Base-by-base conservation (phyloP, 2,797 vertebrate species). In the Anabas testudineus region DNA sequence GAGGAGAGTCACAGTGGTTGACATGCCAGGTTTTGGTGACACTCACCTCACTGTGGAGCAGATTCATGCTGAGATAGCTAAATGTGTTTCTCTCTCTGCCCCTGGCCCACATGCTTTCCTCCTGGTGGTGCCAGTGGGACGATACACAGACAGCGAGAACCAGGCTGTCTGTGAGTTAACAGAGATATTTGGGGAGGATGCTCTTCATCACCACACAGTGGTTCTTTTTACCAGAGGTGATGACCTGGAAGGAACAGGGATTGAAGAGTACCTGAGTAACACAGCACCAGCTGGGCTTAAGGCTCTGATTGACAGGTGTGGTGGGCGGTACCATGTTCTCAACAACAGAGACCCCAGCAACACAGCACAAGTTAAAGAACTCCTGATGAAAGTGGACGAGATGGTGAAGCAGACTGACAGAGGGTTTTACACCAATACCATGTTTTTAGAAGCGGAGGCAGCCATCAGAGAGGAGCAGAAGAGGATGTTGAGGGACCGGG, bases 21-120 rank as follows among this genome's bases (percentile, higher is more conserved):
- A 95, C 74, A 91, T 93, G 91, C 94, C 94, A 0, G 94, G 94
- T 9, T 94, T 95, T 19, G 91, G 92, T 16, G 94, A 95, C 90
- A 94, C 94, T 12, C 85, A 74, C 4, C 80, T 91, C 30, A 81
- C 69, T 5, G 2, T 22, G 18, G 87, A 90, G 54, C 76, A 92
- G 81, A 82, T 90, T 56, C 71, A 88, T 5, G 45, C 57, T 4
- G 94, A 96, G 68, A 86, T 95, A 0, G 88, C 91, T 1, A 91
- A 90, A 45, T 95, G 95, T 42, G 91, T 96, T 67, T 70, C 81
- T 15, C 88, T 94, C 10, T 92, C 79, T 0, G 86, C 90, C 3
- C 95, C 95, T 0, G 95, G 95, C 4, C 95, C 95, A 0, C 95
- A 96, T 0, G 93, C 92, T 4, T 93, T 96, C 80, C 92, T 96